Evolutionary conservation across 2,797 vertebrate species (phyloP).

Genomic region (Scomberomorus guttatus): DNA sequence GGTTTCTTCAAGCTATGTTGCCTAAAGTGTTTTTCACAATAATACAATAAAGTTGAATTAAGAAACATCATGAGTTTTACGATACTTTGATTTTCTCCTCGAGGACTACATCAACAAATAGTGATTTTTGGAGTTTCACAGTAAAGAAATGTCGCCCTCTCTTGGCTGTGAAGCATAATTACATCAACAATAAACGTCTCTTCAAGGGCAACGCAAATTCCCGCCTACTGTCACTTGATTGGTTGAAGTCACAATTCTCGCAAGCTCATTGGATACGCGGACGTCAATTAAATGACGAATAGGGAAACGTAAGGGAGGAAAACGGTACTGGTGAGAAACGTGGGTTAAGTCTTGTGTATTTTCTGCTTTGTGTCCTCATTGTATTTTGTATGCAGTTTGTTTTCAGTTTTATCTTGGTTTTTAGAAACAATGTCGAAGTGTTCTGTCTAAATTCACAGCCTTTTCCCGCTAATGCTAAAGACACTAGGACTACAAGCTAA

Average conservation of each 20-base stretch:
- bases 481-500: constrained; percentile 25
- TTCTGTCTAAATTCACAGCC: not conserved
- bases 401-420: accelerated
- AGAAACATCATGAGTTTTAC: not conserved
- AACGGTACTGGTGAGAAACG: constrained; percentile 68
- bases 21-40: not conserved
- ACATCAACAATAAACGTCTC: constrained; percentile 51
- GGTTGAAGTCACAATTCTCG: constrained; percentile 3
- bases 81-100: not conserved
- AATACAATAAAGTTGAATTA: not conserved
- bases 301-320: constrained; percentile 43
- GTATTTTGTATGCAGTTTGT: not conserved
- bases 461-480: not conserved
- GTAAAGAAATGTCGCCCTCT: constrained; percentile 52
- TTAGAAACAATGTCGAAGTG: not conserved
- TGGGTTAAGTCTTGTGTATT: constrained; percentile 65
- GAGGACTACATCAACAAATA: not conserved
- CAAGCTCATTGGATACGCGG: constrained; percentile 60
- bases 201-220: constrained; percentile 68
- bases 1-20: not conserved
- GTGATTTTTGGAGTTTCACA: not conserved
- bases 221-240: constrained; percentile 66
- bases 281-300: constrained; percentile 49
- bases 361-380: not conserved
- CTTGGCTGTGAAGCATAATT: constrained; percentile 14